Evolutionary conservation across 2,888 invertebrate genomes (phyloP).

Genomic region (Brachylomia viminalis): DNA sequence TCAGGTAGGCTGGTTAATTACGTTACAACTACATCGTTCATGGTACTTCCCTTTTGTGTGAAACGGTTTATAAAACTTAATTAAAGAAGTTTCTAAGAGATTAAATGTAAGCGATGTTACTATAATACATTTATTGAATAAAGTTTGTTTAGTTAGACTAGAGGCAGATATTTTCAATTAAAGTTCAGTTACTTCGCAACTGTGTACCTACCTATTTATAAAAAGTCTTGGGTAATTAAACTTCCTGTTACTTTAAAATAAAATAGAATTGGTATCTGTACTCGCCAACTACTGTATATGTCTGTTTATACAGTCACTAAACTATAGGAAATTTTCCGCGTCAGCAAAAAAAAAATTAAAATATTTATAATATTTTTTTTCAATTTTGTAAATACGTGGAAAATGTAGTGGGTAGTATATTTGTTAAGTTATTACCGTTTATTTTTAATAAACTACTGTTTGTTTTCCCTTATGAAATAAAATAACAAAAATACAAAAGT

Average conservation of each 20-base stretch:
- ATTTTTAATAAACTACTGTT: too few relatives aligned
- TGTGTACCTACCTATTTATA: slow-evolving; percentile 6
- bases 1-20: slow-evolving; percentile 39
- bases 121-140: not conserved
- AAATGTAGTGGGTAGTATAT: too few relatives aligned
- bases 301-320: too few relatives aligned
- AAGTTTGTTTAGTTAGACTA: slow-evolving; percentile 2
- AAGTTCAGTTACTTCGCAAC: not conserved
- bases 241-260: not conserved
- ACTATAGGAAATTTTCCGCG: not conserved
- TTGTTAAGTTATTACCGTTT: too few relatives aligned
- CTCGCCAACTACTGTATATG: not conserved
- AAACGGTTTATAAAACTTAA: slow-evolving; percentile 15
- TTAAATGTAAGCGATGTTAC: not conserved
- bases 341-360: too few relatives aligned
- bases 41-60: not conserved
- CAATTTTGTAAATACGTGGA: too few relatives aligned
- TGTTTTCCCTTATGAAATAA: too few relatives aligned
- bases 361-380: too few relatives aligned
- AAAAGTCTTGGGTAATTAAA: not conserved
- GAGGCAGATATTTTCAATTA: slow-evolving; percentile 19
- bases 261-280: not conserved
- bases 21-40: slow-evolving; percentile 26
- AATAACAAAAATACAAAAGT: not conserved
- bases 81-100: slow-evolving; percentile 6